Conservation (phyloP, 2,888 invertebrate species). For the Sphinx pinastri region DNA sequence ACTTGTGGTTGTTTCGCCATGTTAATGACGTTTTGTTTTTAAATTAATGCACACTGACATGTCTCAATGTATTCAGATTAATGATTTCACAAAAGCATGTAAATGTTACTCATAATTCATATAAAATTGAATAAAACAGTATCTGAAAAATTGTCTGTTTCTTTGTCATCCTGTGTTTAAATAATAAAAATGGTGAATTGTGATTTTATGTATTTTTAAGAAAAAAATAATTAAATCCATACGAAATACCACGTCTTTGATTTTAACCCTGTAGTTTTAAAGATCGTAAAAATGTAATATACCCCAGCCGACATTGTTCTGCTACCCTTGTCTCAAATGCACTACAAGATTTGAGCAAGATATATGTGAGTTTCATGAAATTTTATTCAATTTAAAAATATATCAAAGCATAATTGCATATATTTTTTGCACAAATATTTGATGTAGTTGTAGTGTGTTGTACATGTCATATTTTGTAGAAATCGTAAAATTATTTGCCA, state of each 20-base stretch:
- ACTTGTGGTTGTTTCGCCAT: too few relatives aligned
- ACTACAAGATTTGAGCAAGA: constrained; percentile 20
- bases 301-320: background rate
- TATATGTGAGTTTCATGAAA: background rate
- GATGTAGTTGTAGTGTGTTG: too few relatives aligned
- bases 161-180: background rate
- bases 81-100: background rate
- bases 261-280: background rate
- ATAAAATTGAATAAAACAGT: constrained; percentile 34
- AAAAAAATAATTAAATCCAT: background rate
- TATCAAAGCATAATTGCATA: too few relatives aligned
- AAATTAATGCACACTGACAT: background rate
- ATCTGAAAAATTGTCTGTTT: constrained; percentile 30
- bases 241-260: constrained; percentile 1
- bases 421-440: too few relatives aligned
- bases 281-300: background rate
- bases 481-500: too few relatives aligned
- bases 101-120: background rate
- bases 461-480: too few relatives aligned
- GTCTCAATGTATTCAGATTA: background rate
- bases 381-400: background rate
- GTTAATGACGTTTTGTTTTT: background rate
- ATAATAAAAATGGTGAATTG: background rate
- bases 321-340: constrained; percentile 12
- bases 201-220: background rate